Evolutionary conservation across 1,140 invertebrate genomes (phyloP), one percentile per base, ranked within the genome.

Genomic region (Eufriesea mexicana): DNA sequence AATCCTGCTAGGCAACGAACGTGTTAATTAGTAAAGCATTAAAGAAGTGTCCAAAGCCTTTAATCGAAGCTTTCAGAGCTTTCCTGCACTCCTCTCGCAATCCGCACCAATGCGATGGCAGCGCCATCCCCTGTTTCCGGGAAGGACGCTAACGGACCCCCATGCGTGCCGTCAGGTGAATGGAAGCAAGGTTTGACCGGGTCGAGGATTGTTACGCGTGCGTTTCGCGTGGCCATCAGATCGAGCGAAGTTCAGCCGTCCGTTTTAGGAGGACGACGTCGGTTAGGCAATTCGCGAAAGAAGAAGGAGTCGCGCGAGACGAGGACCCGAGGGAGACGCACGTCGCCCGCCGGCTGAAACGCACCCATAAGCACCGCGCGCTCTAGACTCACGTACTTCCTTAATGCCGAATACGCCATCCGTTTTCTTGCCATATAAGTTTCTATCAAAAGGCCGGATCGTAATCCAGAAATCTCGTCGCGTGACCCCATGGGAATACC

Each of bases 371-470:
- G 86, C 84, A 91, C 89, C 66, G 88, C 75, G 79, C 86, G 87
- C 84, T 91, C 90, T 90, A 90, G 84, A 86, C 91, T 93, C 93
- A 94, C 93, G 93, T 94, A 93, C 90, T 89, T 88, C 90, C 90
- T 94, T 94, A 92, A 94, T 93, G 93, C 91, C 89, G 89, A 93
- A 93, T 91, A 90, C 91, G 87, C 87, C 91, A 92, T 91, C 90
- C 91, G 92, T 92, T 93, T 91, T 90, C 87, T 92, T 93, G 90
- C 92, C 93, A 92, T 93, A 93, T 93, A 93, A 90, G 91, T 92
- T 92, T 93, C 90, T 93, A 93, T 93, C 92, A 93, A 92, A 91
- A 89, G 85, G 87, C 87, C 59, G 90, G 90, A 93, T 93, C 91
- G 89, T 89, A 92, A 93, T 93, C 92, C 91, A 92, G 91, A 92